Evolutionary conservation across 2,888 invertebrate genomes (phyloP).

Genomic region (Peribatodes rhomboidaria): DNA sequence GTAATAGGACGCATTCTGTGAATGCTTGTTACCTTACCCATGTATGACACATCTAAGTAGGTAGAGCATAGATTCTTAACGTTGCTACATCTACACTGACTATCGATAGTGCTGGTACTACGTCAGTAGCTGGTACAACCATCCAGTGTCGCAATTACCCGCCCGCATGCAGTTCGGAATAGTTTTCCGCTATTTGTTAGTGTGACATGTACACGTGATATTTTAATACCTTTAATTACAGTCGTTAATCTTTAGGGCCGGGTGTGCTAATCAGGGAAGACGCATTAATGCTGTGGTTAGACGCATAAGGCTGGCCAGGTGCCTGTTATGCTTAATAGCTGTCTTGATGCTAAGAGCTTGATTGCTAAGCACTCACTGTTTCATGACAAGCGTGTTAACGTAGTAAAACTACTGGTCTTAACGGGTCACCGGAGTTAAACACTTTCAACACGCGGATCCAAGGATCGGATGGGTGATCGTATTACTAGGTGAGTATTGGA

Average conservation of each 20-base stretch:
- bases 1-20: neutral
- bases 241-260: conserved; percentile 22
- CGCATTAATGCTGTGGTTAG: neutral
- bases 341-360: no score
- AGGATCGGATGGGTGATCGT: no score
- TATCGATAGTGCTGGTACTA: neutral
- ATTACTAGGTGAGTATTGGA: no score
- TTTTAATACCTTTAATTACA: conserved; percentile 28
- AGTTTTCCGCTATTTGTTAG: conserved; percentile 47
- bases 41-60: conserved; percentile 3
- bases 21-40: neutral
- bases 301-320: neutral
- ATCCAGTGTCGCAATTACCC: conserved; percentile 44
- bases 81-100: neutral
- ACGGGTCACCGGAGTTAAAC: no score
- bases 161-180: conserved; percentile 51
- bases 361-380: no score
- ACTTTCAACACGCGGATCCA: no score
- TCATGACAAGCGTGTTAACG: no score
- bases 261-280: conserved; percentile 11
- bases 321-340: neutral
- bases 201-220: conserved; percentile 22
- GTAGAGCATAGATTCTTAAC: neutral
- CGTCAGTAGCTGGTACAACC: neutral
- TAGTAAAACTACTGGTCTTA: no score